phyloP scores from a whole-genome alignment of 2,113 vertebrate species.

The Zosterops borbonicus region DNA sequence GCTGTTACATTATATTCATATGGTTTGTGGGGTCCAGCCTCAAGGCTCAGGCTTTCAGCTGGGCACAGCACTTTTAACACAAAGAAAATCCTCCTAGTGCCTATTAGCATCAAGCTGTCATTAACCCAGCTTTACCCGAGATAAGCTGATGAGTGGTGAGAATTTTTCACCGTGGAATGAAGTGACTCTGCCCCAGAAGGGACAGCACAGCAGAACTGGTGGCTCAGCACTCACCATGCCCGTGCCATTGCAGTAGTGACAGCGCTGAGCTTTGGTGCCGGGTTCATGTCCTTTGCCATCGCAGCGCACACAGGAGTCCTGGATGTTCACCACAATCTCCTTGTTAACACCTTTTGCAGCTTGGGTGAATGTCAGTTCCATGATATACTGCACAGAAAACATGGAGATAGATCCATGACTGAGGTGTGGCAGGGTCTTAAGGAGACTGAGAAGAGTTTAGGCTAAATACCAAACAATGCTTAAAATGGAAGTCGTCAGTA shows the following conservation, averaged over 20 bases:
- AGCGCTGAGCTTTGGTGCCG: constrained; percentile 88
- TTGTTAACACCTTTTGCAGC: constrained; percentile 98
- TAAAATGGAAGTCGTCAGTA: background rate
- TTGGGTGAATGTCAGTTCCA: constrained; percentile 95
- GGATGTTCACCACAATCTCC: constrained; percentile 87
- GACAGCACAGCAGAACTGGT: background rate
- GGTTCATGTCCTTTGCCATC: constrained; percentile 89
- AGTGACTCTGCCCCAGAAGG: background rate
- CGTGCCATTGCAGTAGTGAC: constrained; percentile 87
- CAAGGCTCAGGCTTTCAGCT: background rate
- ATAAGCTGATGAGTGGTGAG: background rate
- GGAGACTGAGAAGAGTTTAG: background rate
- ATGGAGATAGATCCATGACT: rapidly evolving
- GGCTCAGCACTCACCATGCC: constrained; percentile 85
- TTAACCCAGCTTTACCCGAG: background rate
- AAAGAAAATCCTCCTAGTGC: background rate
- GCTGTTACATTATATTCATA: background rate
- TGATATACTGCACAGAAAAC: constrained; percentile 81
- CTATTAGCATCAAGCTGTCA: background rate
- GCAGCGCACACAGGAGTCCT: constrained; percentile 86
- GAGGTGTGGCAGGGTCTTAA: rapidly evolving
- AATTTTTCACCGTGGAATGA: background rate
- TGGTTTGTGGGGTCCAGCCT: background rate
- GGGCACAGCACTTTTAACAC: background rate
- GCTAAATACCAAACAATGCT: background rate